Evolutionary conservation across 2,797 vertebrate genomes (phyloP).

Genomic region (Oceanodroma leucorhoa): DNA sequence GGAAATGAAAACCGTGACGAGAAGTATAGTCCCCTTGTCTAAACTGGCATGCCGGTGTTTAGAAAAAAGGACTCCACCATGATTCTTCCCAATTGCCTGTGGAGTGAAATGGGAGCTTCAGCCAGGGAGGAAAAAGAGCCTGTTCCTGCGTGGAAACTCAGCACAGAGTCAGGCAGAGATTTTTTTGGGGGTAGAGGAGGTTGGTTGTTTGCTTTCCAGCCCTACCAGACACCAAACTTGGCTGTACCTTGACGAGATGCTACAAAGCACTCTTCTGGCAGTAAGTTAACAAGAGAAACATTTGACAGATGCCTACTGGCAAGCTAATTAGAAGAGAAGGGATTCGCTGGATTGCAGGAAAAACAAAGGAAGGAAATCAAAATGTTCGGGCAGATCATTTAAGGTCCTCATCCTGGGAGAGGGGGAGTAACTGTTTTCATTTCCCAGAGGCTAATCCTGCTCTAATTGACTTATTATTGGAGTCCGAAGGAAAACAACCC

Average conservation of each 20-base stretch:
- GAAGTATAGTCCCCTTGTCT: conserved; percentile 22
- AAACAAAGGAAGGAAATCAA: conserved; percentile 50
- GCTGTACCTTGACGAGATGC: neutral
- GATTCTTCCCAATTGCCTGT: neutral
- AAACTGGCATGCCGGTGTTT: conserved; percentile 10
- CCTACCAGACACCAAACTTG: neutral
- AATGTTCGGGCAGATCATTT: conserved; percentile 18
- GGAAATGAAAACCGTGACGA: conserved; percentile 35
- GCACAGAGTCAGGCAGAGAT: neutral
- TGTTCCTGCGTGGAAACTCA: neutral
- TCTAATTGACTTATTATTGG: conserved; percentile 36
- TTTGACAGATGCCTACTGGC: conserved; percentile 24
- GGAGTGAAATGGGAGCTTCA: neutral
- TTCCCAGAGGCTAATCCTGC: conserved; percentile 34
- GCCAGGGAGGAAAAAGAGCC: neutral
- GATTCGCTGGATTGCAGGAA: neutral
- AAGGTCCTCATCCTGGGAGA: neutral
- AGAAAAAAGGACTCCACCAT: neutral
- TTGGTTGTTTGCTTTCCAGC: neutral
- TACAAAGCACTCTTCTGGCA: neutral
- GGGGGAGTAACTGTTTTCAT: neutral
- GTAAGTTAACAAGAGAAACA: neutral
- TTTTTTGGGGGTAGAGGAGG: neutral
- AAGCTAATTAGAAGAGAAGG: conserved; percentile 50
- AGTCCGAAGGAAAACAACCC: conserved; percentile 23